Evolutionary conservation across 2,797 vertebrate species (phyloP).

Genomic region (Manis crassicaudata): DNA sequence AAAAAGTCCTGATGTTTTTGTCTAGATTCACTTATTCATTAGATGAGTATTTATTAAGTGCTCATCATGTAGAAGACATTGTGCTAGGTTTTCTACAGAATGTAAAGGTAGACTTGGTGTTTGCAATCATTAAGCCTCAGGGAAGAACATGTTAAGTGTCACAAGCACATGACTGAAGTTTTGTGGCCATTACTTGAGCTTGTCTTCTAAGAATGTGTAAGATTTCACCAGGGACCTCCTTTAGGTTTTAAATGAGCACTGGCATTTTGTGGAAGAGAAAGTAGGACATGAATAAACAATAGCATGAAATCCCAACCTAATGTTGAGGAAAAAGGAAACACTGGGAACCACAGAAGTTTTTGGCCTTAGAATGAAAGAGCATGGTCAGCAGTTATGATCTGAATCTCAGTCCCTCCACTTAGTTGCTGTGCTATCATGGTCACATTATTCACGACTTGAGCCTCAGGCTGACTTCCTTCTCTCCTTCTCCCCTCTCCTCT

Average conservation of each 20-base stretch:
- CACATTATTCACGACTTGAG: background rate
- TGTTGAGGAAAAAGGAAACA: background rate
- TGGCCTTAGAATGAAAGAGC: background rate
- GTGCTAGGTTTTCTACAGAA: background rate
- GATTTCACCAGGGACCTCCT: background rate
- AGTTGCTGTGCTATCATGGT: background rate
- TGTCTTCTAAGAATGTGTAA: background rate
- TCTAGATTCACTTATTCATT: background rate
- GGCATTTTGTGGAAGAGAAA: background rate
- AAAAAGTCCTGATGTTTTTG: background rate
- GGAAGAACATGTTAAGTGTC: background rate
- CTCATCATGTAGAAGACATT: background rate
- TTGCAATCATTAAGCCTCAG: background rate
- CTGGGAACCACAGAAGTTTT: background rate
- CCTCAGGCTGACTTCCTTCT: background rate
- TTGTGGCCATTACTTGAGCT: background rate
- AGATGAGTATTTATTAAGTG: conserved; percentile 40
- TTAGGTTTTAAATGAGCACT: background rate
- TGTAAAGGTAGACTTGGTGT: background rate
- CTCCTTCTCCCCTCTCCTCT: background rate
- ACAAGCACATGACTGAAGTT: background rate
- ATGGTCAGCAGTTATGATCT: background rate
- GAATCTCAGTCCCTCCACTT: background rate
- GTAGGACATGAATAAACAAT: background rate
- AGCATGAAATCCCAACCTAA: background rate